Evolutionary conservation across 2,113 vertebrate species (phyloP), one percentile per base, ranked within the genome.

Genomic region (Myodes glareolus): DNA sequence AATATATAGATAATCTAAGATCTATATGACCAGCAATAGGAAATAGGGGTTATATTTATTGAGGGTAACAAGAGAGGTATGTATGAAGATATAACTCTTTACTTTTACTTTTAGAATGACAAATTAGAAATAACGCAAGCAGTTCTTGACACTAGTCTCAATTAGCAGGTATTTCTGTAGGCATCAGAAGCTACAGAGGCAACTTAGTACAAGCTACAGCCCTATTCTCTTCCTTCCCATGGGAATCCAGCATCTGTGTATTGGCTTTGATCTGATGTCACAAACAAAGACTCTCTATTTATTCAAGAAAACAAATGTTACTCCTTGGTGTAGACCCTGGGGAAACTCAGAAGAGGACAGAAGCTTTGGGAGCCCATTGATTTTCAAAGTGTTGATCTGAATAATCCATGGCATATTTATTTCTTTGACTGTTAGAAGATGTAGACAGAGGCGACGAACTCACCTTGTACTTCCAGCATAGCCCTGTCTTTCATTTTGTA

Each of bases 221-320:
- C 92, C 84, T 42, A 90, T 97, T 95, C 39, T 19, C 33, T 88
- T 86, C 70, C 92, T 63, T 97, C 95, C 92, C 96, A 61, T 84
- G 97, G 95, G 96, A 95, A 72, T 80, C 25, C 45, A 16, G 94
- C 94, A 93, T 96, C 97, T 97, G 95, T 97, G 95, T 92, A 82
- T 75, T 47, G 90, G 91, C 97, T 98, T 98, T 98, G 97, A 96
- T 98, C 91, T 93, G 14, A 45, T 97, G 96, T 95, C 96, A 95
- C 96, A 97, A 97, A 95, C 90, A 98, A 94, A 96, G 81, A 88
- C 86, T 92, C 67, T 98, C 92, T 95, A 85, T 98, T 97, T 98
- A 98, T 97, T 97, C 94, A 95, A 76, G 91, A 98, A 97, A 97
- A 97, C 97, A 98, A 97, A 91, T 98, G 96, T 95, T 96, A 94